phyloP scores from a whole-genome alignment of 2,113 vertebrate genomes.

The Odobenus rosmarus region DNA sequence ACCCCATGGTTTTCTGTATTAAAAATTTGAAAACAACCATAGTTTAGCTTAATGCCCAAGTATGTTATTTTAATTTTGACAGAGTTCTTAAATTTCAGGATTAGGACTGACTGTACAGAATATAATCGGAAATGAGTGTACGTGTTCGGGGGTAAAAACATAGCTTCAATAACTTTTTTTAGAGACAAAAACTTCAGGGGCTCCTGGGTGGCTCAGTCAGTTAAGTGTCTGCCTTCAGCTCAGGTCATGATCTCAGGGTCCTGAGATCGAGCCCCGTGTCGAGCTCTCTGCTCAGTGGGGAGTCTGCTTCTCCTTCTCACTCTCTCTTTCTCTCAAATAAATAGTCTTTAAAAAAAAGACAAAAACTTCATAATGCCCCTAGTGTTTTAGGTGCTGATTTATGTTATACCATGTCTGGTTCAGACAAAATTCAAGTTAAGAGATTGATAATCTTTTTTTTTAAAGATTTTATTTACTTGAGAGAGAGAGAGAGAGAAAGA shows the following conservation, averaged over 20 bases:
- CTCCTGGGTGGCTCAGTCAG: background rate
- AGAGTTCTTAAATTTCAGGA: background rate
- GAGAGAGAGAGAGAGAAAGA: too few relatives aligned
- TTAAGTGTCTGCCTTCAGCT: background rate
- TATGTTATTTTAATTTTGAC: conserved; percentile 26
- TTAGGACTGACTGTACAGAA: background rate
- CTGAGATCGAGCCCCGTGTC: too few relatives aligned
- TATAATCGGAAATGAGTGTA: background rate
- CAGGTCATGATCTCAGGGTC: background rate
- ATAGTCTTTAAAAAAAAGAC: too few relatives aligned
- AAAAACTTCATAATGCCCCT: background rate
- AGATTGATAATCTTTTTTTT: background rate
- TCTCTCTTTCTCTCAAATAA: too few relatives aligned
- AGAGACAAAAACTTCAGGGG: background rate
- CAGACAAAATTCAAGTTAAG: conserved; percentile 3
- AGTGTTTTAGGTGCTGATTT: conserved; percentile 24
- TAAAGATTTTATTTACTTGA: too few relatives aligned
- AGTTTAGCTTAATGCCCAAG: background rate
- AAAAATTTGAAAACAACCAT: conserved; percentile 42
- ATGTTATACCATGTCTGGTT: background rate
- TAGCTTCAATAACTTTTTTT: background rate
- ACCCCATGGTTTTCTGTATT: background rate
- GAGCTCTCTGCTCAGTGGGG: too few relatives aligned
- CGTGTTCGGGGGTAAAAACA: conserved; percentile 4
- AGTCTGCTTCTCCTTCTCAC: too few relatives aligned